Base-by-base conservation (phyloP, 2,888 invertebrate genomes). In the Gibbula magus region DNA sequence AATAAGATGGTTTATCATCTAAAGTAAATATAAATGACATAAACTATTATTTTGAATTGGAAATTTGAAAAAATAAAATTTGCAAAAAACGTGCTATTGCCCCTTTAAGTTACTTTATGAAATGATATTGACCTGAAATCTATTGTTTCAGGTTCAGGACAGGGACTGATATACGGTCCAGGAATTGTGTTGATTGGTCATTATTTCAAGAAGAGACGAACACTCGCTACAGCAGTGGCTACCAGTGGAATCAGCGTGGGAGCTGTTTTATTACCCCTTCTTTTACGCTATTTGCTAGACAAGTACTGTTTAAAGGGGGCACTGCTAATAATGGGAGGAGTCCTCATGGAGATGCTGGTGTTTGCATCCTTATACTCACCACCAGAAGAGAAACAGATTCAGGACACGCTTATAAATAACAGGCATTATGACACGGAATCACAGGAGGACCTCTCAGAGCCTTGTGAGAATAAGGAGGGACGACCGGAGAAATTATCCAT, bases 141-240 rank as follows among this genome's bases (percentile, higher is more conserved):
- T 29, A 5, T 67, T n/a, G 5, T 51, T 75, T 3, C 32, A 75
- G 75, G 75, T 53, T 54, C 32, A 2, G 53, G 35, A 18, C 54
- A 53, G 20, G 75, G 53, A n/a, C 29, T 75, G 35, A 16, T 54
- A n/a, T 75, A 75, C 25, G 53, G 75, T 13, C 75, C 75, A n/a
- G 54, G 75, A 7, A 54, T 54, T 10, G 54, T 75, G 22, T 32
- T 75, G 52, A 52, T 75, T 25, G 54, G 53, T 16, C 54, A 75
- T 20, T 54, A 75, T 35, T 75, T 75, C 32, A 39, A 54, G 13
- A 22, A n/a, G 18, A 53, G 54, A n/a, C 51, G 52, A 20, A 29
- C 53, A n/a, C 25, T 75, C 18, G 56, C 54, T 20, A 75, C 56
- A 13, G 75, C 75, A 32, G 20, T 54, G 5, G 52, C 75, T 18